phyloP scores from a whole-genome alignment of 2,888 invertebrate species.

The Laspeyria flexula region DNA sequence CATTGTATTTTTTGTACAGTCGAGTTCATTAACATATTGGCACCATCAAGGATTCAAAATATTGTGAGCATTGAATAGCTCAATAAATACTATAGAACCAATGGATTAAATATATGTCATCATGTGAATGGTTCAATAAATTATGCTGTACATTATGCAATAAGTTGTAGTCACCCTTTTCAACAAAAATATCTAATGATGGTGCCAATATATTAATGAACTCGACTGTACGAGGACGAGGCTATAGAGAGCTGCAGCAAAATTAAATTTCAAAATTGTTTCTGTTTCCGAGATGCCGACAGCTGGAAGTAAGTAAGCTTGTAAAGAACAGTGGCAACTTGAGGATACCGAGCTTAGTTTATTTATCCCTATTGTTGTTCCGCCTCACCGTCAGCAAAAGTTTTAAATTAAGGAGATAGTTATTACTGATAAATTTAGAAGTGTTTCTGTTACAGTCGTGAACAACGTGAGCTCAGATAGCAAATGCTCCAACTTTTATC shows the following conservation, averaged over 20 bases:
- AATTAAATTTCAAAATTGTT: constrained; percentile 40
- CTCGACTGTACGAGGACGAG: no score
- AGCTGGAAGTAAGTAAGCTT: constrained; percentile 31
- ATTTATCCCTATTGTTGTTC: constrained; percentile 38
- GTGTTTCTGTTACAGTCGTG: constrained; percentile 20
- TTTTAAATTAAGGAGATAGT: constrained; percentile 40
- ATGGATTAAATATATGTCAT: no score
- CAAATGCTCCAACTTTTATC: constrained; percentile 15
- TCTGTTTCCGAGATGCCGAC: constrained; percentile 21
- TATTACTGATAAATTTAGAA: constrained; percentile 39
- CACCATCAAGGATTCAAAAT: no score
- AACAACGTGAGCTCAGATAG: constrained; percentile 16
- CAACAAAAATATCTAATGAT: no score
- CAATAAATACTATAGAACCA: no score
- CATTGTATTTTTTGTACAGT: no score
- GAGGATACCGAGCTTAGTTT: constrained; percentile 22
- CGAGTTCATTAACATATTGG: no score
- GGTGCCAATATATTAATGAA: no score
- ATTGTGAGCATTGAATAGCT: no score
- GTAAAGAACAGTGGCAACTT: constrained; percentile 19
- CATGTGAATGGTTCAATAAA: no score
- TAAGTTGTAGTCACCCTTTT: no score
- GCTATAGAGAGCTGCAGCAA: constrained; percentile 16
- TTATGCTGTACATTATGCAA: no score
- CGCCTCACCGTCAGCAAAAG: constrained; percentile 25